phyloP scores from a whole-genome alignment of 2,797 vertebrate species.

The Xiphophorus birchmanni region DNA sequence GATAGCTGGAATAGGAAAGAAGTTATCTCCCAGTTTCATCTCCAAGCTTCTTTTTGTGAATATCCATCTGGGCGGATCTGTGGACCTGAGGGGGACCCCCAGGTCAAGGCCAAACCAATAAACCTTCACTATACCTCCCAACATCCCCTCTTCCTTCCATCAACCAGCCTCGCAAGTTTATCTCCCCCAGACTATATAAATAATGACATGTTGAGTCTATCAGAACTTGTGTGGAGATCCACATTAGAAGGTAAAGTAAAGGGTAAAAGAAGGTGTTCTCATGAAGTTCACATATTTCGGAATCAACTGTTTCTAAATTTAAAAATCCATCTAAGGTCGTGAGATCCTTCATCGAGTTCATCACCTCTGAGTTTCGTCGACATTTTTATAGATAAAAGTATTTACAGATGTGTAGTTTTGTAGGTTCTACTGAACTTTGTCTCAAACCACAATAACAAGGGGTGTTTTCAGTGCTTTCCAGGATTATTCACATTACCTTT shows the following conservation, averaged over 20 bases:
- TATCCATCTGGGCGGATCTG: conserved; percentile 49
- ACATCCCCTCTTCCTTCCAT: conserved; percentile 48
- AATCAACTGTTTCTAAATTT: neutral
- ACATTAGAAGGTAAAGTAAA: conserved; percentile 22
- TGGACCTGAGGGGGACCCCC: conserved; percentile 44
- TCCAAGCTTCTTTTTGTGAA: conserved; percentile 34
- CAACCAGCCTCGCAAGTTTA: conserved; percentile 37
- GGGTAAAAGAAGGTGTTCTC: conserved; percentile 54
- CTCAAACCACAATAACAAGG: neutral
- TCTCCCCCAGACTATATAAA: conserved; percentile 62
- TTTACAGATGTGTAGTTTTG: no score
- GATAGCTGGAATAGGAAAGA: conserved; percentile 31
- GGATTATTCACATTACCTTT: neutral
- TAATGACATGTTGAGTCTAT: conserved; percentile 80
- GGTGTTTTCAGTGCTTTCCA: neutral
- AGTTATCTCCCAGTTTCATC: conserved; percentile 68
- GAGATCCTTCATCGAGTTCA: neutral
- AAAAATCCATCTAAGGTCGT: neutral
- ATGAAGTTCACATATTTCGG: conserved; percentile 28
- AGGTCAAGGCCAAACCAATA: conserved; percentile 75
- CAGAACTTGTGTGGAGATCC: conserved; percentile 38
- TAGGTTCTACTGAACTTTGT: neutral
- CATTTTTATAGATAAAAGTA: neutral
- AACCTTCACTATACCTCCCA: conserved; percentile 61
- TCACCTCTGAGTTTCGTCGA: no score